These are phyloP conservation scores for Phrixothrix hirtus DNA, from an alignment of 2,888 invertebrate genomes.

Conservation along the genomic window DNA sequence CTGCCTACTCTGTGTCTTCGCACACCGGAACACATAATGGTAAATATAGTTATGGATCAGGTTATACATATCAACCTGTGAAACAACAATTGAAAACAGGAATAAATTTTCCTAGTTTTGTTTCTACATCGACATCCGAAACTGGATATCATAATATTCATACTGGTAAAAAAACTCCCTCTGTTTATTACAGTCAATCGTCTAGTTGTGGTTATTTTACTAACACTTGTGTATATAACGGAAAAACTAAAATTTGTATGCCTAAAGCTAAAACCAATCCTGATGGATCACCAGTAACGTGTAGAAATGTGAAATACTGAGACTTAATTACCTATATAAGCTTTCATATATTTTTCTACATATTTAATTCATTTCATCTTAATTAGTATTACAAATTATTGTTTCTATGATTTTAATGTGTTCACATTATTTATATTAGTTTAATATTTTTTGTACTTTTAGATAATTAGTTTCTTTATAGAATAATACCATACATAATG, in stretches of 20 bases:
- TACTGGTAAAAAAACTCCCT: constrained; percentile 73
- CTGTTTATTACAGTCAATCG: constrained; percentile 83
- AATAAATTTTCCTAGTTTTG: constrained; percentile 66
- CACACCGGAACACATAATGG: constrained; percentile 47
- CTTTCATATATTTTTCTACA: too few species aligned
- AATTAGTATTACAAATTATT: too few species aligned
- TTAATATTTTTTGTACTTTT: too few species aligned
- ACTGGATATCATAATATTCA: constrained; percentile 64
- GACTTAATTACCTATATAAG: too few species aligned
- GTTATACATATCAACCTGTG: constrained; percentile 50
- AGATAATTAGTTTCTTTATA: too few species aligned
- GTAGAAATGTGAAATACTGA: constrained; percentile 45
- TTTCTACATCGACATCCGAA: constrained; percentile 79
- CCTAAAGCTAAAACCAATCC: constrained; percentile 78
- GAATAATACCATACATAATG: too few species aligned
- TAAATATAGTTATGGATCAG: constrained; percentile 47
- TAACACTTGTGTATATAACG: constrained; percentile 81
- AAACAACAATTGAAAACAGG: constrained; percentile 48
- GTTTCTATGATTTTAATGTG: too few species aligned
- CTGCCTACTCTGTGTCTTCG: constrained; percentile 49
- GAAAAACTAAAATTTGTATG: constrained; percentile 78
- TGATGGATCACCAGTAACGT: constrained; percentile 71
- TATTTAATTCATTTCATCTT: too few species aligned
- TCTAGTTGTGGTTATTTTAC: constrained; percentile 87
- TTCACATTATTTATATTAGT: too few species aligned